Evolutionary conservation across 2,888 invertebrate genomes (phyloP).

Genomic region (Meloe dianella): DNA sequence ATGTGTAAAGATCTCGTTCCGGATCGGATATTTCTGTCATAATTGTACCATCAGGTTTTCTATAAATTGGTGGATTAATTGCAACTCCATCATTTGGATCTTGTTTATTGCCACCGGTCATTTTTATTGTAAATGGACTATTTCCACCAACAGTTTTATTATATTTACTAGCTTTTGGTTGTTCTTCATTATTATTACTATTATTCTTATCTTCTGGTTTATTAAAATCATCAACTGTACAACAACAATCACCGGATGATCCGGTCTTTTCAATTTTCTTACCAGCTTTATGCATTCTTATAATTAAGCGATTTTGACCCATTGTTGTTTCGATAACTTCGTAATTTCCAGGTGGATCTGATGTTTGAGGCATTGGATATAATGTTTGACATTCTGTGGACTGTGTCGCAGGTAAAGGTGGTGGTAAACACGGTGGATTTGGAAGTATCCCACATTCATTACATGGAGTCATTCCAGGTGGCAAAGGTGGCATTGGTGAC

Average conservation of each 20-base stretch:
- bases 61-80: neutral
- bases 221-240: neutral
- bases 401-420: neutral
- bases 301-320: neutral
- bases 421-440: neutral
- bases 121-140: neutral
- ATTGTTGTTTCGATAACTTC: conserved; percentile 2
- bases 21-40: neutral
- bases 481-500: too few relatives aligned
- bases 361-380: neutral
- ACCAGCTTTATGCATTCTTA: neutral
- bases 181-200: neutral
- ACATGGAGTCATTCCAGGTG: neutral
- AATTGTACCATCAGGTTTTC: neutral
- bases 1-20: neutral
- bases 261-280: neutral
- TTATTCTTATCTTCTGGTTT: neutral
- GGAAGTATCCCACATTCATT: neutral
- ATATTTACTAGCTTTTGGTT: neutral
- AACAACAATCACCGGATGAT: neutral
- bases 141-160: neutral
- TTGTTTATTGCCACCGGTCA: neutral
- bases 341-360: neutral
- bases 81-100: neutral
- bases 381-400: neutral